Percentiles rank a stretch among this genome's conserved stretches.
phyloP scores from a whole-genome alignment of 2,113 vertebrate genomes.

The Xiphophorus couchianus region DNA sequence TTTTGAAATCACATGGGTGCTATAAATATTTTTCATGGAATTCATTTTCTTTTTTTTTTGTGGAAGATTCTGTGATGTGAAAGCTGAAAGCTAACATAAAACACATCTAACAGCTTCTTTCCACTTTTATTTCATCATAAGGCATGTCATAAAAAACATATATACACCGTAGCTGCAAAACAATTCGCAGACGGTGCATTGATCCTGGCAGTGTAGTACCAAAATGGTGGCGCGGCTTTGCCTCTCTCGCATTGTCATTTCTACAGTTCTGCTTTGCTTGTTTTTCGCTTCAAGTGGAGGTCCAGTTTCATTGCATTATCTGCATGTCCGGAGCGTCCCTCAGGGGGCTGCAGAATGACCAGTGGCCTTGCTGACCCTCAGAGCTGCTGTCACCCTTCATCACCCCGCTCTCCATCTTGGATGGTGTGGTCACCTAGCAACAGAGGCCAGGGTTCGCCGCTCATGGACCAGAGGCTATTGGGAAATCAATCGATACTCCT shows the following conservation, averaged over 20 bases:
- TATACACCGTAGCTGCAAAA: not conserved
- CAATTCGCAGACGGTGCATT: constrained; percentile 19
- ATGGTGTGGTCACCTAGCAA: constrained; percentile 87
- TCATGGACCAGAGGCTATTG: constrained; percentile 85
- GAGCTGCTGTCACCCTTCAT: constrained; percentile 81
- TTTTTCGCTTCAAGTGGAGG: constrained; percentile 34
- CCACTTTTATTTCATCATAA: constrained; percentile 32
- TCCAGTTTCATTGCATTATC: constrained; percentile 75
- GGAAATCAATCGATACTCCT: constrained; percentile 81
- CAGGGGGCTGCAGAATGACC: constrained; percentile 80
- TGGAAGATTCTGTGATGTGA: constrained; percentile 1
- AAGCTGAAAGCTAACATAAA: constrained; percentile 46
- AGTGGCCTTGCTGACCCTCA: constrained; percentile 78
- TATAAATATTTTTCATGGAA: constrained; percentile 52
- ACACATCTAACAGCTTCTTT: constrained; percentile 22
- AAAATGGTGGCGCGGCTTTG: constrained; percentile 40
- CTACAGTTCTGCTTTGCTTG: constrained; percentile 29
- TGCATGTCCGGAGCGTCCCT: constrained; percentile 76
- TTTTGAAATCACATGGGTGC: constrained; percentile 31
- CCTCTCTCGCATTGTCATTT: constrained; percentile 24
- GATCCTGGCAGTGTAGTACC: constrained; percentile 31
- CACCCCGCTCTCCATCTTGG: constrained; percentile 83
- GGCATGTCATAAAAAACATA: constrained; percentile 20
- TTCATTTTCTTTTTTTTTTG: constrained; percentile 34
- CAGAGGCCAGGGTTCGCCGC: constrained; percentile 81